These are phyloP conservation scores for Drosophila kambysellisi DNA, from an alignment of 2,888 invertebrate genomes.

Conservation along the genomic window DNA sequence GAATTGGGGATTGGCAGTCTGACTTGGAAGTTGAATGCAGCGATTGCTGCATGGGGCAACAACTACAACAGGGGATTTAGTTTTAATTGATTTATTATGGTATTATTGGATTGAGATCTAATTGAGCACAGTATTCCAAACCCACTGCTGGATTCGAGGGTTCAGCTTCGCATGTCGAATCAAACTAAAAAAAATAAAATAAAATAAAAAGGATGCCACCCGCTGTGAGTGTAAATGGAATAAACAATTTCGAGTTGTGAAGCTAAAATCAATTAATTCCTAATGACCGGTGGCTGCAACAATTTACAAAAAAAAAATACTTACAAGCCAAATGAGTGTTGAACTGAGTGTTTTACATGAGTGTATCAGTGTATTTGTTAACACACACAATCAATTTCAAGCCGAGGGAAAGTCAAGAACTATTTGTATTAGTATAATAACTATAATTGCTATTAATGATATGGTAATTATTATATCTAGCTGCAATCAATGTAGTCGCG, in stretches of 20 bases:
- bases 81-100: constrained; percentile 72
- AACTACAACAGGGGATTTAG: constrained; percentile 41
- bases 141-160: constrained; percentile 31
- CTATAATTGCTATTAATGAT: background rate
- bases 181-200: background rate
- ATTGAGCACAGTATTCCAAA: constrained; percentile 36
- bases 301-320: constrained; percentile 6
- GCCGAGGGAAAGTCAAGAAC: constrained; percentile 19
- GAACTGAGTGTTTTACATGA: constrained; percentile 4
- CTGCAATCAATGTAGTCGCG: background rate
- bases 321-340: constrained; percentile 5
- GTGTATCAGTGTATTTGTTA: constrained; percentile 6
- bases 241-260: constrained; percentile 23
- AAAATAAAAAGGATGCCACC: constrained; percentile 24
- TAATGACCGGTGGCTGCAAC: constrained; percentile 30
- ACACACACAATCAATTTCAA: constrained; percentile 2
- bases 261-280: constrained; percentile 46
- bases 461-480: background rate
- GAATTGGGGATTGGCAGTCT: constrained; percentile 55
- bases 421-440: background rate
- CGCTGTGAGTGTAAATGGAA: constrained; percentile 44
- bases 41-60: constrained; percentile 48
- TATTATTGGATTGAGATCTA: constrained; percentile 65
- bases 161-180: constrained; percentile 32
- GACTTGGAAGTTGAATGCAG: constrained; percentile 53